phyloP scores from a whole-genome alignment of 2,888 invertebrate genomes.

The Tribolium freemani region DNA sequence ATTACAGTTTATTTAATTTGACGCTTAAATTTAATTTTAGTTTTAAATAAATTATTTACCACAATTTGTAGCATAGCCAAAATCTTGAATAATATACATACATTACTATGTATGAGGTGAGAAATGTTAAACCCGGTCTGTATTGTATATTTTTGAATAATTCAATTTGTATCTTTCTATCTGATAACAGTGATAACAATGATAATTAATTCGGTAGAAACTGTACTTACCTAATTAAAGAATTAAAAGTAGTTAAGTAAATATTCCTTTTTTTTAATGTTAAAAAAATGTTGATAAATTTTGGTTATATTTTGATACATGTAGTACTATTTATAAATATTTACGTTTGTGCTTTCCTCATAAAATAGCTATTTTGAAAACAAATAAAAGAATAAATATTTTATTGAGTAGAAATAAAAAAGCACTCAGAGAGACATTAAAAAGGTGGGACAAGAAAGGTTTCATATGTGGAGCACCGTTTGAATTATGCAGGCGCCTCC shows the following conservation, averaged over 20 bases:
- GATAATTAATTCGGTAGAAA: too few species aligned
- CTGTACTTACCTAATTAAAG: too few species aligned
- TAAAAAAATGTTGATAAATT: too few species aligned
- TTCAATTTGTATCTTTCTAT: neutral
- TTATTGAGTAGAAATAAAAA: neutral
- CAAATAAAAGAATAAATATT: neutral
- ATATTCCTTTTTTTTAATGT: too few species aligned
- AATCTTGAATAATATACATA: neutral
- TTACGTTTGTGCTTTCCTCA: too few species aligned
- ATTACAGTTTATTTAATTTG: neutral
- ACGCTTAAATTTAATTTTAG: neutral
- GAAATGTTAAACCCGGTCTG: neutral
- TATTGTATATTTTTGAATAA: neutral
- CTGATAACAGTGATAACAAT: too few species aligned
- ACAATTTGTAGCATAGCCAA: neutral
- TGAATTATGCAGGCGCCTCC: conserved; percentile 21
- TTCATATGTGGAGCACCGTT: neutral
- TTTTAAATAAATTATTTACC: neutral
- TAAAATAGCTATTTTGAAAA: too few species aligned
- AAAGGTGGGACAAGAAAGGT: too few species aligned
- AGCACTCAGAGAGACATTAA: neutral
- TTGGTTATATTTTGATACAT: too few species aligned
- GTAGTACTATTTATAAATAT: too few species aligned
- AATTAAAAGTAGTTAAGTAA: too few species aligned
- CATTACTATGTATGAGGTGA: neutral